These are phyloP conservation scores for Centropristis striata DNA, from an alignment of 2,113 vertebrate genomes.

Conservation along the genomic window DNA sequence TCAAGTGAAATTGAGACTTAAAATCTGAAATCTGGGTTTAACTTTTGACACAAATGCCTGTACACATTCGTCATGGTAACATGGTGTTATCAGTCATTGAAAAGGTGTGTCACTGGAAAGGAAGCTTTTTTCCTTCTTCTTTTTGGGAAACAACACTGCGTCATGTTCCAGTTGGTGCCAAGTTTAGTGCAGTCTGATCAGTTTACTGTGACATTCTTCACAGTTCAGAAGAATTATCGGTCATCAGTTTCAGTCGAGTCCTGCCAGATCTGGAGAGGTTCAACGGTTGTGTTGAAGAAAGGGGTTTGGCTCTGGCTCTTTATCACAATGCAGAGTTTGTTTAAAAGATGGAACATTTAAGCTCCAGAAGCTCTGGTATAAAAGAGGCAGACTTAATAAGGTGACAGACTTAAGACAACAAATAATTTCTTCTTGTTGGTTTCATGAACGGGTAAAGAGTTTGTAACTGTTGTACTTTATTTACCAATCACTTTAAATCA, in stretches of 20 bases:
- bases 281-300: background rate
- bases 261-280: background rate
- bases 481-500: background rate
- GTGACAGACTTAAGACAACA: background rate
- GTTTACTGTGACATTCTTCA: background rate
- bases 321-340: background rate
- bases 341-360: background rate
- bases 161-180: background rate
- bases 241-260: background rate
- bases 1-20: background rate
- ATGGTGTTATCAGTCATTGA: background rate
- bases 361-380: background rate
- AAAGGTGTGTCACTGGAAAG: background rate
- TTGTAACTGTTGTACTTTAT: background rate
- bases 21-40: background rate
- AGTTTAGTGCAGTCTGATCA: background rate
- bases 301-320: background rate
- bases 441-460: background rate
- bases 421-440: background rate
- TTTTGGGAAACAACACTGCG: background rate
- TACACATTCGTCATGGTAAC: background rate
- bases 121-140: background rate
- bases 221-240: background rate
- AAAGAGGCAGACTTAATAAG: background rate
- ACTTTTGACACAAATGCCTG: background rate